Conservation (phyloP, 2,797 vertebrate genomes). For the Paramormyrops hopkinsi region DNA sequence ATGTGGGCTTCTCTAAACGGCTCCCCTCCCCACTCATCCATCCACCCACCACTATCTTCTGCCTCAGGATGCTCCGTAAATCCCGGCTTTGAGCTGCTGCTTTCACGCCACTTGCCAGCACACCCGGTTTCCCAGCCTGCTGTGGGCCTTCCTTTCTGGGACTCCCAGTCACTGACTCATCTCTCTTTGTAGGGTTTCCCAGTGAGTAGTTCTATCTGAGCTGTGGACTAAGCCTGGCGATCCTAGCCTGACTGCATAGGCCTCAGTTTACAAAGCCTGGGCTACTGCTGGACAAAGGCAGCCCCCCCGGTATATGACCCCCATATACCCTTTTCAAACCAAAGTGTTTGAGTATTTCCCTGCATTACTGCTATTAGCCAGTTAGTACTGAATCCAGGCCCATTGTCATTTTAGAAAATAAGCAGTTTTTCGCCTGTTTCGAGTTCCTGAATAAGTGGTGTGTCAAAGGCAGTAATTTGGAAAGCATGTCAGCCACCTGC, state of each 20-base stretch:
- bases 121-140: not conserved
- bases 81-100: not conserved
- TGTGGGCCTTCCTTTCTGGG: not conserved
- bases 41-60: not conserved
- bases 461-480: slow-evolving; percentile 16
- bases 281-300: not conserved
- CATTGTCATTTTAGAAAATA: not conserved
- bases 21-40: not conserved
- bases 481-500: not conserved
- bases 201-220: not conserved
- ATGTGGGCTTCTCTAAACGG: not conserved
- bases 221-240: not conserved
- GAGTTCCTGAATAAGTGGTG: not conserved
- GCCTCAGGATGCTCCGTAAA: not conserved
- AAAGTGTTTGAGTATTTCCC: not conserved
- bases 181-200: not conserved
- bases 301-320: not conserved
- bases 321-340: not conserved
- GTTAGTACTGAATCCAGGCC: not conserved
- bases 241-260: not conserved
- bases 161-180: not conserved
- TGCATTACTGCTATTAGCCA: not conserved
- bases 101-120: not conserved
- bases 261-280: not conserved
- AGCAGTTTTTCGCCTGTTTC: not conserved